Evolutionary conservation across 2,888 invertebrate species (phyloP).

Genomic region (Nudaria mundana): DNA sequence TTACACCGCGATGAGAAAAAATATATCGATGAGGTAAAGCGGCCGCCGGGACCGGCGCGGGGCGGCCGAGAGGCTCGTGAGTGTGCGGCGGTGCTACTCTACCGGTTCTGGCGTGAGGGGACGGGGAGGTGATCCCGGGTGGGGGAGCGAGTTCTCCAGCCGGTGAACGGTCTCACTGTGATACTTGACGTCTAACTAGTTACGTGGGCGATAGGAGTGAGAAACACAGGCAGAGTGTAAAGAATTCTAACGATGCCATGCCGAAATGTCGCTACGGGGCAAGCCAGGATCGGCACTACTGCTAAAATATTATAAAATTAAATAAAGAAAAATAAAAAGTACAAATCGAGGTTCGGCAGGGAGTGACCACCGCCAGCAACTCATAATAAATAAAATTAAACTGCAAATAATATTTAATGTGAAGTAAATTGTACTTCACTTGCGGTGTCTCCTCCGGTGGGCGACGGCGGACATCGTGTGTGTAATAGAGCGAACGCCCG

Average conservation of each 20-base stretch:
- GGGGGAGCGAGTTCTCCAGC: slow-evolving; percentile 9
- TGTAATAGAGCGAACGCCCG: background rate
- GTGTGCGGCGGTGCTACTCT: slow-evolving; percentile 13
- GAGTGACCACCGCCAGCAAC: slow-evolving; percentile 50
- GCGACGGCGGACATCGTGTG: slow-evolving; percentile 1
- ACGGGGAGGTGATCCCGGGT: too few species aligned
- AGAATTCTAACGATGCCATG: slow-evolving; percentile 68
- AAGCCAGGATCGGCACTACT: slow-evolving; percentile 59
- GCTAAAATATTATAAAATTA: slow-evolving; percentile 37
- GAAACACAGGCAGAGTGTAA: slow-evolving; percentile 55
- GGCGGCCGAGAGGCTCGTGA: slow-evolving; percentile 16
- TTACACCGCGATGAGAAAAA: slow-evolving; percentile 58
- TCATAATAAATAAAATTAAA: slow-evolving; percentile 52
- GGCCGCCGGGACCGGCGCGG: slow-evolving; percentile 25
- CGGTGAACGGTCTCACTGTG: too few species aligned
- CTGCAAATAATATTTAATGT: slow-evolving; percentile 65
- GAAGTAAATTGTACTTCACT: slow-evolving; percentile 34
- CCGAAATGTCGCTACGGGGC: slow-evolving; percentile 56
- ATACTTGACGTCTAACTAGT: slow-evolving; percentile 14
- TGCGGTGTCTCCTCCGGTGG: background rate
- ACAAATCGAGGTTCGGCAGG: slow-evolving; percentile 27
- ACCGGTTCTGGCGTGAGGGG: background rate
- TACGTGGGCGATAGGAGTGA: slow-evolving; percentile 37
- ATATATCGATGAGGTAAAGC: slow-evolving; percentile 55
- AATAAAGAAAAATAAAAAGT: slow-evolving; percentile 29